Evolutionary conservation across 1,140 invertebrate genomes (phyloP).

Genomic region (Micrasema minimum): DNA sequence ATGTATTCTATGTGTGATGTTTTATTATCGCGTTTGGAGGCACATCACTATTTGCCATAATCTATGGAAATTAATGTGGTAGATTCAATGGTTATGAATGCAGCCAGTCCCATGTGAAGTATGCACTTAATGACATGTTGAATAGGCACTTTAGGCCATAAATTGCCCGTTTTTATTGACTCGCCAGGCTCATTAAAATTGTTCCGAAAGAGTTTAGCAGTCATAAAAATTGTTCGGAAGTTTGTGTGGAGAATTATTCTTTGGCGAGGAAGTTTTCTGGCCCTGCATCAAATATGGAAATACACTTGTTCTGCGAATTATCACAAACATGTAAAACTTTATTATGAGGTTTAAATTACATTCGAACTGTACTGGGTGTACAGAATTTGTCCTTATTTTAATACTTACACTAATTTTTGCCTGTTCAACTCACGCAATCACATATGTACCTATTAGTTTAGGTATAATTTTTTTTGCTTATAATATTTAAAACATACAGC

Average conservation of each 20-base stretch:
- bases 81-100: slow-evolving; percentile 2
- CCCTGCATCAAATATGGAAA: too few species aligned
- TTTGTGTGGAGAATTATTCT: slow-evolving; percentile 2
- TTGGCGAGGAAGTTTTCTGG: too few species aligned
- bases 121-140: slow-evolving; percentile 20
- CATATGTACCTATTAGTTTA: too few species aligned
- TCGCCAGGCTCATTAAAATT: slow-evolving; percentile 36
- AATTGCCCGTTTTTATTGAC: slow-evolving; percentile 33
- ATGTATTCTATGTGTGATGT: neutral
- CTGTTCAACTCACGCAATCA: too few species aligned
- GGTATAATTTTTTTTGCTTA: too few species aligned
- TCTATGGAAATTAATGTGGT: slow-evolving; percentile 3
- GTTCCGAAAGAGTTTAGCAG: slow-evolving; percentile 26
- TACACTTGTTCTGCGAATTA: too few species aligned
- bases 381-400: too few species aligned
- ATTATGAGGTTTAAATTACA: too few species aligned
- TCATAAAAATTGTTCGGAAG: slow-evolving; percentile 31
- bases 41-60: slow-evolving; percentile 8
- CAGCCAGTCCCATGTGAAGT: slow-evolving; percentile 7
- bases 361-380: too few species aligned
- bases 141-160: slow-evolving; percentile 21
- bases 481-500: too few species aligned
- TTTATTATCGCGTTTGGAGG: slow-evolving; percentile 1
- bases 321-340: too few species aligned
- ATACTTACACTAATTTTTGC: too few species aligned